Percentiles rank a stretch among this genome's conserved stretches.
phyloP scores from a whole-genome alignment of 1,140 invertebrate genomes.

The Rhizoglyphus robini region DNA sequence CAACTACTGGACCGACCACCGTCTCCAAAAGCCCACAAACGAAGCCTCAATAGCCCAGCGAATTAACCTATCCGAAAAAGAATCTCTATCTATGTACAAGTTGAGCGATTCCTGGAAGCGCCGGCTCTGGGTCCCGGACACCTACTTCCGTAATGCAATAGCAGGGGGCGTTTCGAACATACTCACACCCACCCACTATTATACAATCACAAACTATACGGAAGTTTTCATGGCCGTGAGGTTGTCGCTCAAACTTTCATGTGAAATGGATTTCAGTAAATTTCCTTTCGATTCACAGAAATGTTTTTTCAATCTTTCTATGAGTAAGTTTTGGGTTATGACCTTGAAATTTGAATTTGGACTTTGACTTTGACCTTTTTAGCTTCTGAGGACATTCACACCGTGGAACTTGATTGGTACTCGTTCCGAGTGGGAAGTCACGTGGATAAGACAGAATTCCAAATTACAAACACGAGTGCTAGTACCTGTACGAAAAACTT shows the following conservation, averaged over 20 bases:
- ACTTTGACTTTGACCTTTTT: too few relatives aligned
- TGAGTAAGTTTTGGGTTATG: conserved; percentile 18
- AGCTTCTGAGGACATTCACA: conserved; percentile 20
- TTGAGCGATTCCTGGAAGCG: conserved; percentile 23
- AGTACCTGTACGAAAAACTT: conserved; percentile 1
- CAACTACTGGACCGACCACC: conserved; percentile 24
- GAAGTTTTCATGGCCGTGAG: conserved; percentile 15
- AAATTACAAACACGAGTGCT: background rate
- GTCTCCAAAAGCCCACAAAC: conserved; percentile 18
- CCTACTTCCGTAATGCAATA: conserved; percentile 25
- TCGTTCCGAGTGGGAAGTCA: conserved; percentile 2
- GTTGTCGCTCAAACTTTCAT: conserved; percentile 12
- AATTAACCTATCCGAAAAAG: background rate
- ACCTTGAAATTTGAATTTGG: too few relatives aligned
- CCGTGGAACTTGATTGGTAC: conserved; percentile 15
- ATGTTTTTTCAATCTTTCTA: conserved; percentile 19
- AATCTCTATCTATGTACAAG: background rate
- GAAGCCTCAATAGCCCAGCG: background rate
- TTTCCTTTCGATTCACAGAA: conserved; percentile 21
- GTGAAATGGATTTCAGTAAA: conserved; percentile 21
- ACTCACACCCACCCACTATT: conserved; percentile 17
- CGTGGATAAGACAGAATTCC: conserved; percentile 16
- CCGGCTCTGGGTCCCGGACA: conserved; percentile 25
- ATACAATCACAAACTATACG: conserved; percentile 7
- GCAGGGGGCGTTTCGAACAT: conserved; percentile 19